Evolutionary conservation across 2,113 vertebrate genomes (phyloP).

Genomic region (Lynx canadensis): DNA sequence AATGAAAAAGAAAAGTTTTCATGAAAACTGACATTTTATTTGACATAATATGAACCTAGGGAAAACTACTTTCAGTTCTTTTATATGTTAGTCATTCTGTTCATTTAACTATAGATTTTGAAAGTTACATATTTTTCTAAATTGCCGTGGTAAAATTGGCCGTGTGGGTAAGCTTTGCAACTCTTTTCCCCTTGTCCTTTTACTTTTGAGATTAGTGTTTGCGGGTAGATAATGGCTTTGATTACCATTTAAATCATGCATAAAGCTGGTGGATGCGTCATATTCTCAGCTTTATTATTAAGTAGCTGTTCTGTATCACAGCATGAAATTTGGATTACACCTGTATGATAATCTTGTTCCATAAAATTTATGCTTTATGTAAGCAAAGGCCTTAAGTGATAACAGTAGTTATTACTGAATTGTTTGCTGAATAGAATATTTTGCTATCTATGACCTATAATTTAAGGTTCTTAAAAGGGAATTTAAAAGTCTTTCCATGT

Average conservation of each 20-base stretch:
- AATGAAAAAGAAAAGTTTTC: slow-evolving; percentile 41
- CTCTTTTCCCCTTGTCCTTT: background rate
- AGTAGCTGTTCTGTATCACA: background rate
- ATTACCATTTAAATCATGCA: slow-evolving; percentile 78
- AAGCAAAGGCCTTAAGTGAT: background rate
- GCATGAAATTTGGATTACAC: background rate
- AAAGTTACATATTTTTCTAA: slow-evolving; percentile 61
- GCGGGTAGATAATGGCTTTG: slow-evolving; percentile 71
- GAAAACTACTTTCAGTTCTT: slow-evolving; percentile 62
- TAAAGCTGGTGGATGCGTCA: background rate
- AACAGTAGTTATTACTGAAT: background rate
- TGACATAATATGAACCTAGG: slow-evolving; percentile 38
- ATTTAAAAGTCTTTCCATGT: background rate
- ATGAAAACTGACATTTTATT: slow-evolving; percentile 51
- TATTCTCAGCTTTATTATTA: slow-evolving; percentile 42
- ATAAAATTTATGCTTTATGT: slow-evolving; percentile 13
- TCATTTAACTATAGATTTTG: slow-evolving; percentile 73
- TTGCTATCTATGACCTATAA: slow-evolving; percentile 33
- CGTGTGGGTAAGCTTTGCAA: background rate
- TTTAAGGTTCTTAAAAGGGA: slow-evolving; percentile 36
- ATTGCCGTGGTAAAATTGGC: slow-evolving; percentile 52
- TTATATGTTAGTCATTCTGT: slow-evolving; percentile 68
- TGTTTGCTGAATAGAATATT: slow-evolving; percentile 43
- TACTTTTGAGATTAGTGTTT: slow-evolving; percentile 64
- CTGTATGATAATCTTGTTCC: background rate